phyloP scores from a whole-genome alignment of 1,140 invertebrate genomes.

The Eumeta japonica region DNA sequence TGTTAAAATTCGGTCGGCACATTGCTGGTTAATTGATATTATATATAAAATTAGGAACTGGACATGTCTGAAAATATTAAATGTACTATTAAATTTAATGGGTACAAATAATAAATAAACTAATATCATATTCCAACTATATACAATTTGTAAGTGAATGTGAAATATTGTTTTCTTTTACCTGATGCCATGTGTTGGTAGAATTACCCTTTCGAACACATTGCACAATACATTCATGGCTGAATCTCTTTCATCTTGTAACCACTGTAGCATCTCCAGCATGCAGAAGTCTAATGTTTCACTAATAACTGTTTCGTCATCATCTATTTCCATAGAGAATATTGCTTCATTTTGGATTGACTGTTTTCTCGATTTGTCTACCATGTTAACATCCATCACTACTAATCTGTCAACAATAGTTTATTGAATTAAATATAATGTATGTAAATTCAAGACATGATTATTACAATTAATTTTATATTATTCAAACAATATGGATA shows the following conservation, averaged over 20 bases:
- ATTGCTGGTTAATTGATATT: slow-evolving; percentile 49
- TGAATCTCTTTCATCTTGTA: slow-evolving; percentile 41
- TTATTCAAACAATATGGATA: neutral
- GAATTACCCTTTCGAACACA: slow-evolving; percentile 45
- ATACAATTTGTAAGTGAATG: neutral
- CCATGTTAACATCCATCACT: slow-evolving; percentile 46
- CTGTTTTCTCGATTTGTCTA: slow-evolving; percentile 23
- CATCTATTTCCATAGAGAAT: slow-evolving; percentile 47
- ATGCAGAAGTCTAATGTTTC: slow-evolving; percentile 48
- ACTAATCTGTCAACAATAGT: slow-evolving; percentile 36
- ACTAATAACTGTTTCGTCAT: slow-evolving; percentile 27
- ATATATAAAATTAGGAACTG: slow-evolving; percentile 51
- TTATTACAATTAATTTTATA: too few relatives aligned
- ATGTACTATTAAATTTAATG: neutral
- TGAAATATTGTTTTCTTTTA: slow-evolving; percentile 13
- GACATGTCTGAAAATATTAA: slow-evolving; percentile 36
- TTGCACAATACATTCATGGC: slow-evolving; percentile 36
- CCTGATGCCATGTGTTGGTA: slow-evolving; percentile 52
- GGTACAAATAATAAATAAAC: neutral
- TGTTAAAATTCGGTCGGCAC: slow-evolving; percentile 36
- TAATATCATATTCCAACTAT: slow-evolving; percentile 2
- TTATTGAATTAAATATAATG: too few relatives aligned
- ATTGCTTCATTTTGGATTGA: slow-evolving; percentile 22
- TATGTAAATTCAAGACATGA: too few relatives aligned
- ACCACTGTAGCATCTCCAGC: slow-evolving; percentile 48